These are phyloP conservation scores for Copsychus sechellarum DNA, from an alignment of 2,113 vertebrate genomes.

Conservation along the genomic window DNA sequence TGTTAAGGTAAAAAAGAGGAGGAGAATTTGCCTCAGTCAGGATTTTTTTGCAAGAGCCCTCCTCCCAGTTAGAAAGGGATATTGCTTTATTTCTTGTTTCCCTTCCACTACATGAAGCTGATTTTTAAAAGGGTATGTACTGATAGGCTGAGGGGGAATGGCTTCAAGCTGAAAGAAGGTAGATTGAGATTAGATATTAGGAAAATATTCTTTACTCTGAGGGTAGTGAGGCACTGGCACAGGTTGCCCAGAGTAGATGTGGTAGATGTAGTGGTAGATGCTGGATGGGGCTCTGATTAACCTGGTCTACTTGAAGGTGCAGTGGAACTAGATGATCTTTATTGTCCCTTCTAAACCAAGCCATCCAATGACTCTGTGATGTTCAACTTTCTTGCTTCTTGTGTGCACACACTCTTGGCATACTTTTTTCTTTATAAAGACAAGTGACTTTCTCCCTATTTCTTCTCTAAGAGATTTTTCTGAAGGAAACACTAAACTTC, in stretches of 20 bases:
- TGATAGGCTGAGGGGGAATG: background rate
- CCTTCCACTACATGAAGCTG: background rate
- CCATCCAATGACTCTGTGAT: background rate
- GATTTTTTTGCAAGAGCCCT: background rate
- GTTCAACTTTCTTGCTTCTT: background rate
- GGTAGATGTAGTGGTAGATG: background rate
- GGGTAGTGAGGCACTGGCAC: background rate
- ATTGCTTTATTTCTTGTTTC: background rate
- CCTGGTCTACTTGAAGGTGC: background rate
- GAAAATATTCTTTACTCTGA: background rate
- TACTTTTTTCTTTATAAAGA: background rate
- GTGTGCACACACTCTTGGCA: accelerated
- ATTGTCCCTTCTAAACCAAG: background rate
- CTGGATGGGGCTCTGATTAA: background rate
- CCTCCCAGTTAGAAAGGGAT: background rate
- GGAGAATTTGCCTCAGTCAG: background rate
- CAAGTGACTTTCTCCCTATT: background rate
- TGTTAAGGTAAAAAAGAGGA: background rate
- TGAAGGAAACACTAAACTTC: background rate
- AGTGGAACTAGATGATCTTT: background rate
- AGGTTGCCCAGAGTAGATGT: background rate
- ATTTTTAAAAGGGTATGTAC: background rate
- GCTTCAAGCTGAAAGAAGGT: background rate
- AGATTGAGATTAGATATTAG: background rate
- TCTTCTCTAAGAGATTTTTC: background rate